Evolutionary conservation across 23 tunicate genomes (phyloP), one percentile per base, ranked within the genome.

Genomic region (Corella eumyota): DNA sequence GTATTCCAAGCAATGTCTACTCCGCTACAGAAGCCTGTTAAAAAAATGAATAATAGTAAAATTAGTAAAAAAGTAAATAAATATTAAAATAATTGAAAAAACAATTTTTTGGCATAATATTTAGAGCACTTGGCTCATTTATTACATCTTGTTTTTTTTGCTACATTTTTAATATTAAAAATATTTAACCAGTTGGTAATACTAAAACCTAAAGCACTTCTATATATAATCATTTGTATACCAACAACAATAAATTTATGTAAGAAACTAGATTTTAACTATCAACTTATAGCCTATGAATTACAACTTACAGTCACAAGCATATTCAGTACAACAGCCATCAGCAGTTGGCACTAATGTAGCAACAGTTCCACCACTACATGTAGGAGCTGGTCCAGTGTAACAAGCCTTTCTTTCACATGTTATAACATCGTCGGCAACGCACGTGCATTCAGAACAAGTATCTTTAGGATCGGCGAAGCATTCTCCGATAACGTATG

Each of bases 271-370:
- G 15, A 40, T 40, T 40, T 40, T 40, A 15, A 40, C 48, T n/a
- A n/a, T n/a, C n/a, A n/a, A n/a, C n/a, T n/a, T n/a, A n/a, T n/a
- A n/a, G n/a, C n/a, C n/a, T n/a, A n/a, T n/a, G n/a, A n/a, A 19
- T 27, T 46, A 1, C 30, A 25, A 83, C 91, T 75, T 66, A 92
- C 98, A 92, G 33, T 76, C 93, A 45, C 98, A 92, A 17, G 76
- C 53, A 38, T 92, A 92, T 59, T 78, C 56, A 25, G 9, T 55
- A 59, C 98, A 92, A 60, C 98, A 92, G 4, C 88, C 82, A 66
- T 82, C 87, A 21, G 71, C 53, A 22, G 86, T 61, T 6, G 69
- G 21, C 2, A 56, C 32, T 25, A 67, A 60, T 19, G 51, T 49
- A 7, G 98, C 80, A 25, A 30, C 2, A 0, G 77, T 61, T 0